These are phyloP conservation scores for Philonicus albiceps DNA, from an alignment of 2,888 invertebrate genomes.

Conservation along the genomic window DNA sequence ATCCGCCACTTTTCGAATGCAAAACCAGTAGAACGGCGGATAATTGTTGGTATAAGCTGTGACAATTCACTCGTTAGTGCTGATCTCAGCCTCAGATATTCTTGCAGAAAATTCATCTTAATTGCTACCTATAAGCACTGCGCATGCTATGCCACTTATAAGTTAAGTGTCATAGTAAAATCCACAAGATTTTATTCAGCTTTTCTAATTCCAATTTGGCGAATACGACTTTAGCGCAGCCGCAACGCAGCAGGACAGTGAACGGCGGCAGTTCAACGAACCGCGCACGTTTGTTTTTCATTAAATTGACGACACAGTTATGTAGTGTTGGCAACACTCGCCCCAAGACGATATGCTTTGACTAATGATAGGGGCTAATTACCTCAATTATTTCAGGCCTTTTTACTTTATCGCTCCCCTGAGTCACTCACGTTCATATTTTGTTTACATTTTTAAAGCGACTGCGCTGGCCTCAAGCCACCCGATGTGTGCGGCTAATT, in stretches of 20 bases:
- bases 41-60: background rate
- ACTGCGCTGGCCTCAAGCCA: background rate
- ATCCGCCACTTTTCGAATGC: background rate
- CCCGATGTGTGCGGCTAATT: background rate
- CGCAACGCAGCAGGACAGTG: background rate
- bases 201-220: slow-evolving; percentile 1
- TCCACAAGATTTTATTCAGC: background rate
- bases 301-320: background rate
- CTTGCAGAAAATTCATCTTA: background rate
- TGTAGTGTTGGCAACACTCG: background rate
- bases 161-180: background rate
- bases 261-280: slow-evolving; percentile 11
- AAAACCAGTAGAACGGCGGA: background rate
- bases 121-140: background rate
- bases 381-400: background rate
- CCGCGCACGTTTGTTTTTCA: background rate
- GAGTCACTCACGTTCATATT: slow-evolving; percentile 11
- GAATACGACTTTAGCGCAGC: background rate
- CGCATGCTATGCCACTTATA: background rate
- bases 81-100: background rate
- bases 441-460: slow-evolving; percentile 18
- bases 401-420: background rate
- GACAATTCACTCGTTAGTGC: background rate
- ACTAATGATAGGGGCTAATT: slow-evolving; percentile 17
- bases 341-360: background rate